phyloP scores from a whole-genome alignment of 2,888 invertebrate species.

The Himalopsyche tibetana region DNA sequence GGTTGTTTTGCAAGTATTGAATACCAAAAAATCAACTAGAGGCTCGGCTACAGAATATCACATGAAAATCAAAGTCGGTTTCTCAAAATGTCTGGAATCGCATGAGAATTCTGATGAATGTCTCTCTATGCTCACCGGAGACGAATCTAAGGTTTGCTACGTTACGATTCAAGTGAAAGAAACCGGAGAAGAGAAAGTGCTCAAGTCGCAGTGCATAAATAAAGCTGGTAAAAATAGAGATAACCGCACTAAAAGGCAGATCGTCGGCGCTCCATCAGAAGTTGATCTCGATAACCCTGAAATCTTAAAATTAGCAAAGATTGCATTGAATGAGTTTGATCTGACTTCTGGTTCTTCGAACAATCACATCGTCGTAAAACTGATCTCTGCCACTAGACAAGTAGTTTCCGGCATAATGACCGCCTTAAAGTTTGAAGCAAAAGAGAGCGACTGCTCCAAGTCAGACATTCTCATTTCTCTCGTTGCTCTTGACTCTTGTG shows the following conservation, averaged over 20 bases:
- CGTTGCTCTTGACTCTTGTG: slow-evolving; percentile 68
- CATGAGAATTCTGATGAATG: slow-evolving; percentile 58
- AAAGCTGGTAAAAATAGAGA: slow-evolving; percentile 68
- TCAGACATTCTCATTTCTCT: slow-evolving; percentile 66
- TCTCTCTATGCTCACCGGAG: slow-evolving; percentile 64
- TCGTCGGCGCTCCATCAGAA: slow-evolving; percentile 64
- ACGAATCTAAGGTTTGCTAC: slow-evolving; percentile 56
- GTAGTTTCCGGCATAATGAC: slow-evolving; percentile 72
- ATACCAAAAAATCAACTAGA: slow-evolving; percentile 70
- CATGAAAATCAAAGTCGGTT: slow-evolving; percentile 71
- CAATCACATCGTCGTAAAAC: slow-evolving; percentile 67
- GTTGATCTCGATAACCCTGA: slow-evolving; percentile 66
- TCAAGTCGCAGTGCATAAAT: slow-evolving; percentile 69
- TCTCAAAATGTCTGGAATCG: slow-evolving; percentile 71
- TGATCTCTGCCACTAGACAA: slow-evolving; percentile 70
- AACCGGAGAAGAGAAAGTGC: slow-evolving; percentile 58
- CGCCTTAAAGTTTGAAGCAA: slow-evolving; percentile 71
- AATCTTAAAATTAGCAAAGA: slow-evolving; percentile 66
- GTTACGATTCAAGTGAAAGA: slow-evolving; percentile 56
- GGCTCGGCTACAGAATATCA: slow-evolving; percentile 71
- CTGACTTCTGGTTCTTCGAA: slow-evolving; percentile 43
- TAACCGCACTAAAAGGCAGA: slow-evolving; percentile 66
- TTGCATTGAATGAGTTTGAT: slow-evolving; percentile 65
- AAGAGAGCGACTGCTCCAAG: slow-evolving; percentile 72
- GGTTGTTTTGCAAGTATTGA: slow-evolving; percentile 72